phyloP scores from a whole-genome alignment of 2,797 vertebrate species.

The Cryptoprocta ferox region DNA sequence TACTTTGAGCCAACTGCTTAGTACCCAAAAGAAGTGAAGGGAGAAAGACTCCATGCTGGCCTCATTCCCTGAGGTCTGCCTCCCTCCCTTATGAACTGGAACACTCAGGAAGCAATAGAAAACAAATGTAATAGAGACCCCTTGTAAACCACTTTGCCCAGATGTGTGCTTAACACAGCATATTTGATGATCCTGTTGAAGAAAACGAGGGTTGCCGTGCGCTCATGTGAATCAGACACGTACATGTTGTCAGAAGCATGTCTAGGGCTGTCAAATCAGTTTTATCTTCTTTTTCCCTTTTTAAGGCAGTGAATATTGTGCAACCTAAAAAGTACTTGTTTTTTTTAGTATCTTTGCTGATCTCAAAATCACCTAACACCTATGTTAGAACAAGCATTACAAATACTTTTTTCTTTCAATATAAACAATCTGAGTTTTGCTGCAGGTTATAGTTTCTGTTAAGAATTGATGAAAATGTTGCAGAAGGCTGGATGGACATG shows the following conservation, averaged over 20 bases:
- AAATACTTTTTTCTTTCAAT: neutral
- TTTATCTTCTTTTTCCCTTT: neutral
- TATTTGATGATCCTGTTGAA: slow-evolving; percentile 39
- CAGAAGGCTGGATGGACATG: neutral
- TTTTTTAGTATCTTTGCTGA: neutral
- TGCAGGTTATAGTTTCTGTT: neutral
- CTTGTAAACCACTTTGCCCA: neutral
- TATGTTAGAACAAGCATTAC: neutral
- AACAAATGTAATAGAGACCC: neutral
- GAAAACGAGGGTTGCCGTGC: neutral
- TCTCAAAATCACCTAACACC: neutral
- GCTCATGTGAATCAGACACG: slow-evolving; percentile 41
- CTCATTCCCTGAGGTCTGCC: neutral
- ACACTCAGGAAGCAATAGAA: neutral
- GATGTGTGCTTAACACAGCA: slow-evolving; percentile 49
- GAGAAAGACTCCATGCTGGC: neutral
- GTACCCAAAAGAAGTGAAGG: neutral
- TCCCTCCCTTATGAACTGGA: neutral
- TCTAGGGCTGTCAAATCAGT: slow-evolving; percentile 49
- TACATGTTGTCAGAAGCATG: slow-evolving; percentile 50
- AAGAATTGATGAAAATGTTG: neutral
- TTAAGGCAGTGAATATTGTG: slow-evolving; percentile 29
- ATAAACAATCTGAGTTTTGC: neutral
- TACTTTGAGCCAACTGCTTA: neutral
- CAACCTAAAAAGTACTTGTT: neutral